These are phyloP conservation scores for Liasis olivaceus DNA, from an alignment of 2,797 vertebrate species.

Conservation along the genomic window DNA sequence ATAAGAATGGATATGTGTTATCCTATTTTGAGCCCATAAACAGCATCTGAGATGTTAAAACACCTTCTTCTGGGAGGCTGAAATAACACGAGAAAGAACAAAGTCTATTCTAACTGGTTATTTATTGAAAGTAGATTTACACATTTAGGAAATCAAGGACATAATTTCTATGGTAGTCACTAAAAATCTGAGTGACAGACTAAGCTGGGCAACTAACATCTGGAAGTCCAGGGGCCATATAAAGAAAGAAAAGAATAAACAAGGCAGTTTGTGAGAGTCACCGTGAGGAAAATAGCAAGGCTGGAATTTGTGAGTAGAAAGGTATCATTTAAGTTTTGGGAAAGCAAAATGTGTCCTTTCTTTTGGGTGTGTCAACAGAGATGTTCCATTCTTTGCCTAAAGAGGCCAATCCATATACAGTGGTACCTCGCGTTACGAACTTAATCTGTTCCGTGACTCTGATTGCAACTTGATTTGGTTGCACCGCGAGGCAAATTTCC, in stretches of 20 bases:
- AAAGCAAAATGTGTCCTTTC: background rate
- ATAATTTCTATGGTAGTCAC: background rate
- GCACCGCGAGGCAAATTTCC: no score
- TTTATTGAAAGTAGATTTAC: background rate
- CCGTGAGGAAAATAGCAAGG: background rate
- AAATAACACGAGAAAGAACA: background rate
- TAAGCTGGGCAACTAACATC: background rate
- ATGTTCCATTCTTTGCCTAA: background rate
- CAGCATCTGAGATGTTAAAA: background rate
- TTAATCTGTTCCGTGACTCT: no score
- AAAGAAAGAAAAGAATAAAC: background rate
- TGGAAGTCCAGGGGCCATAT: background rate
- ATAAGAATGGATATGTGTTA: background rate
- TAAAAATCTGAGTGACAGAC: background rate
- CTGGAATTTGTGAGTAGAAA: background rate
- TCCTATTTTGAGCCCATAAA: background rate
- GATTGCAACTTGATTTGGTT: no score
- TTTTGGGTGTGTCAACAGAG: background rate
- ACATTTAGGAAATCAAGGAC: background rate
- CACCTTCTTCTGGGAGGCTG: background rate
- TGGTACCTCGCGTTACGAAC: no score
- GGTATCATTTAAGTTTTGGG: background rate
- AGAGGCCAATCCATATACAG: background rate
- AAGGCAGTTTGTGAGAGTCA: background rate
- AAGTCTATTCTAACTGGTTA: background rate